phyloP scores from a whole-genome alignment of 2,113 vertebrate species.

The Mesoclemmys tuberculata region DNA sequence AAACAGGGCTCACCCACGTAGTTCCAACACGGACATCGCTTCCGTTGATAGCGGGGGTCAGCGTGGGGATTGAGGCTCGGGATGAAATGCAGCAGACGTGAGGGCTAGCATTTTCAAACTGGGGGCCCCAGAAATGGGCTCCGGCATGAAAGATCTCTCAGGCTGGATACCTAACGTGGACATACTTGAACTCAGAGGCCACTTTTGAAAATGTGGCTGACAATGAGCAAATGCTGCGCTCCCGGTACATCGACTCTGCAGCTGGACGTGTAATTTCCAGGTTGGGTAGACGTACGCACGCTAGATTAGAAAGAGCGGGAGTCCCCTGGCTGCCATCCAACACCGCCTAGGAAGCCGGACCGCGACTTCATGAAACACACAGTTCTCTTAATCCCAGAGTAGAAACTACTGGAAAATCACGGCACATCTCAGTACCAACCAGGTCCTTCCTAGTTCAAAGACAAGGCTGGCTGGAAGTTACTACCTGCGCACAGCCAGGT shows the following conservation, averaged over 20 bases:
- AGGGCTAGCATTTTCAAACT: background rate
- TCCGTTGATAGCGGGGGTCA: background rate
- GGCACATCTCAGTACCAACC: background rate
- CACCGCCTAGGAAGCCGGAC: background rate
- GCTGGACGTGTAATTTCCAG: background rate
- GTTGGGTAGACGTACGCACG: background rate
- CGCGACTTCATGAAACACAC: background rate
- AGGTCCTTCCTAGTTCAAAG: background rate
- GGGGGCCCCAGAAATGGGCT: background rate
- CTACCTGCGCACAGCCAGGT: no score
- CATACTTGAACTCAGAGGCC: background rate
- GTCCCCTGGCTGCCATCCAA: background rate
- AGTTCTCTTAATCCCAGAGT: background rate
- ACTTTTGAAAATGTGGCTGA: background rate
- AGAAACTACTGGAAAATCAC: background rate
- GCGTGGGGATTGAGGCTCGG: background rate
- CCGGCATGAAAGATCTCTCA: background rate
- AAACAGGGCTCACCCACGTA: background rate
- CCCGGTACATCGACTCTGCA: background rate
- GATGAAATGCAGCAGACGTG: background rate
- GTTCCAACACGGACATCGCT: background rate
- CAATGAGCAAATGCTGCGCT: background rate
- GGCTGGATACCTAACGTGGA: background rate
- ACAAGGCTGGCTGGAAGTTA: background rate
- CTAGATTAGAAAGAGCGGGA: background rate